These are phyloP conservation scores for Brenthis daphne DNA, from an alignment of 2,888 invertebrate species.

Conservation along the genomic window DNA sequence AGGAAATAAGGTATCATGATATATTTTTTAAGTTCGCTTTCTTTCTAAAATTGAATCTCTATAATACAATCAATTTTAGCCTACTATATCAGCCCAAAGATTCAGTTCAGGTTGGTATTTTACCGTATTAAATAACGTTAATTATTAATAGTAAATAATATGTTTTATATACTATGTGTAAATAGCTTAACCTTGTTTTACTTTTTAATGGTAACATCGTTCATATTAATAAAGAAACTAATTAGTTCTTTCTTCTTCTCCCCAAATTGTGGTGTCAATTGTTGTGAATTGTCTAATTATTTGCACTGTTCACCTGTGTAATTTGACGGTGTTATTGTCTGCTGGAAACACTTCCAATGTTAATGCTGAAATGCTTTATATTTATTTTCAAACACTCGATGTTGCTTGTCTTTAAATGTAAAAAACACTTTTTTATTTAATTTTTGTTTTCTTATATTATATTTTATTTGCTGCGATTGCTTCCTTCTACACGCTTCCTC, in stretches of 20 bases:
- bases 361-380: slow-evolving; percentile 38
- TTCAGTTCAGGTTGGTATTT: slow-evolving; percentile 32
- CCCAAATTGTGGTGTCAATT: slow-evolving; percentile 70
- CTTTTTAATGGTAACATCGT: not conserved
- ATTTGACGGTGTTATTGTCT: slow-evolving; percentile 66
- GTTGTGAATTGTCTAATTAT: slow-evolving; percentile 63
- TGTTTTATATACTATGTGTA: not conserved
- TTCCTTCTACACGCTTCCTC: slow-evolving; percentile 42
- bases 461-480: slow-evolving; percentile 40
- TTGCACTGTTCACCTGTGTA: slow-evolving; percentile 54
- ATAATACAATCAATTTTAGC: no score
- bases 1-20: slow-evolving; percentile 61
- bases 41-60: not conserved
- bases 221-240: slow-evolving; percentile 20
- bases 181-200: not conserved
- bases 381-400: slow-evolving; percentile 53
- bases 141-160: not conserved
- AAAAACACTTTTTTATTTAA: slow-evolving; percentile 35
- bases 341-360: slow-evolving; percentile 46
- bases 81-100: no score
- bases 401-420: slow-evolving; percentile 48
- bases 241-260: slow-evolving; percentile 44
- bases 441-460: slow-evolving; percentile 23
- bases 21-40: not conserved
- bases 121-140: not conserved